Base-by-base conservation (phyloP, 2,888 invertebrate genomes). In the Hypercompe scribonia region DNA sequence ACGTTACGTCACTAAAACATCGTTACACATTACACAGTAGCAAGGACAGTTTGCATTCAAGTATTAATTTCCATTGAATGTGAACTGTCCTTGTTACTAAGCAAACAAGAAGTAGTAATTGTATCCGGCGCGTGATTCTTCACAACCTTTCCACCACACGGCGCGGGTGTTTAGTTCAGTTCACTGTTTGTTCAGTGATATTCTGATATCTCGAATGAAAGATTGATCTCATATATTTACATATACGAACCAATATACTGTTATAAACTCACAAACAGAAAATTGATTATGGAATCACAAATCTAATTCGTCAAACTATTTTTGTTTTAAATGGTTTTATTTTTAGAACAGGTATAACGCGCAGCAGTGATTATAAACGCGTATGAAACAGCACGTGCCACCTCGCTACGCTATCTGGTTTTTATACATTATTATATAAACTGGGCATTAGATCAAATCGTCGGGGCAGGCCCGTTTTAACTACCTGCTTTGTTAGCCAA, bases 381-480 rank as follows among this genome's bases (percentile, higher is more conserved):
- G 61, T 18, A 61, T 15, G 15, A 31, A 18, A 61, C 15, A 61
- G 18, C 61, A 18, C 61, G 28, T 18, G 61, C 61, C 61, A 31
- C 31, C 18, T 31, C 18, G 31, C 7, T 18, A 61, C 31, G 61
- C 5, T 36, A 24, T 36, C 13, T 65, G 24, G 4, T 36, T 36
- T 64, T n/a, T 24, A 34, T 36, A 21, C 18, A 46, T 61, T 5
- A 39, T 8, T 24, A 4, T 63, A 42, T 65, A 33, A 31, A 63
- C 13, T 36, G 28, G 3, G 58, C 65, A n/a, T 61, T 64, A 73
- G 64, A 65, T 58, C 28, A 54, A 65, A 73, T 74, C 70, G 28
- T 18, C 7, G 84, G 78, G 81, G 74, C 74, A 72, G 36, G 77
- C 80, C 82, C 84, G 75, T 13, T 21, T 18, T 39, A 76, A 77